phyloP scores from a whole-genome alignment of 1,140 invertebrate genomes.

The Anastatus disparis region DNA sequence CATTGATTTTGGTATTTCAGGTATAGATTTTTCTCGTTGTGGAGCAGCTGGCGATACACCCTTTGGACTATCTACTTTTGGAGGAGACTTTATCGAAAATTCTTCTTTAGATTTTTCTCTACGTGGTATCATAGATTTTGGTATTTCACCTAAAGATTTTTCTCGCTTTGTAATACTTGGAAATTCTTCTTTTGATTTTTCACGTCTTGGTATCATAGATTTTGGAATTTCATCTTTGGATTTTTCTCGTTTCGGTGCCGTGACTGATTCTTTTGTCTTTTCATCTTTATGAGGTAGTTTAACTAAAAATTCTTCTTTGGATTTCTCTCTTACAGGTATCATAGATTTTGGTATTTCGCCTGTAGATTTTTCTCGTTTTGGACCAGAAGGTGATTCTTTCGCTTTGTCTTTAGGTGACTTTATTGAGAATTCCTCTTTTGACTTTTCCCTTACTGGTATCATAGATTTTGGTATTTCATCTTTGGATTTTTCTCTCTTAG shows the following conservation, averaged over 20 bases:
- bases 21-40: slow-evolving; percentile 21
- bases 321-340: slow-evolving; percentile 9
- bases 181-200: slow-evolving; percentile 40
- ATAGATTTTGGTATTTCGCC: slow-evolving; percentile 28
- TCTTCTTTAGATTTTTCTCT: slow-evolving; percentile 39
- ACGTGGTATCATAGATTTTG: slow-evolving; percentile 8
- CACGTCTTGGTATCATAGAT: slow-evolving; percentile 10
- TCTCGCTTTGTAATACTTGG: not conserved
- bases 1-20: slow-evolving; percentile 20
- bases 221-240: slow-evolving; percentile 2
- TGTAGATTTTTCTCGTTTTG: slow-evolving; percentile 22
- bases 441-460: slow-evolving; percentile 15
- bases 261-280: not conserved
- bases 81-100: slow-evolving; percentile 24
- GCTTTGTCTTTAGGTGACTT: not conserved
- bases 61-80: slow-evolving; percentile 24
- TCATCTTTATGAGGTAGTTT: slow-evolving; percentile 9
- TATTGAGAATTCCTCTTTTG: slow-evolving; percentile 9
- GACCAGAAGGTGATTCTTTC: not conserved
- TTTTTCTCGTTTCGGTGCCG: not conserved
- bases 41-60: slow-evolving; percentile 7
- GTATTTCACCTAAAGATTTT: slow-evolving; percentile 9
- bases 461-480: slow-evolving; percentile 26
- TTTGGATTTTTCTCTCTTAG: not conserved
- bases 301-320: slow-evolving; percentile 8